A percentile compares a stretch with the other conserved stretches of the same genome.
These are phyloP conservation scores for Podarcis cretensis DNA, from an alignment of 2,113 vertebrate species.

Conservation along the genomic window DNA sequence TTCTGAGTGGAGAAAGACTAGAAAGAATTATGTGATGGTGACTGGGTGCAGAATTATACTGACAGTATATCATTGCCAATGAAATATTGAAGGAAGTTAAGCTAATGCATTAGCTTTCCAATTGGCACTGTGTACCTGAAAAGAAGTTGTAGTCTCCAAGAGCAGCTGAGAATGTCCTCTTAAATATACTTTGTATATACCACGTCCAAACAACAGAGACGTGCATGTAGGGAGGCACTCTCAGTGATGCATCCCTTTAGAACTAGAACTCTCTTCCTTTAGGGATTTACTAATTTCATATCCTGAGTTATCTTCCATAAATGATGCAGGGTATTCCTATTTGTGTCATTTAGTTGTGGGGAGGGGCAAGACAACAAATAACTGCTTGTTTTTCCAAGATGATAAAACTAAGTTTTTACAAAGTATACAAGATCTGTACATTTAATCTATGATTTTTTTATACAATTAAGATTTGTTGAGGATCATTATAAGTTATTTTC, in stretches of 20 bases:
- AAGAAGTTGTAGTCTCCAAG: background rate
- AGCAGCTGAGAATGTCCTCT: too few relatives aligned
- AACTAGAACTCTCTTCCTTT: background rate
- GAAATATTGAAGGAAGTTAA: background rate
- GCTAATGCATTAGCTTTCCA: background rate
- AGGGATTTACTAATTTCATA: background rate
- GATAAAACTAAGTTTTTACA: background rate
- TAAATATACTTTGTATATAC: background rate
- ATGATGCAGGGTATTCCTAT: background rate
- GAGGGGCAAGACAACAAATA: background rate
- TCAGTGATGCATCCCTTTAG: background rate
- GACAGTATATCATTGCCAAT: background rate
- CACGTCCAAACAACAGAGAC: background rate
- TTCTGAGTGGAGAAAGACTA: background rate
- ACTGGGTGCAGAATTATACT: background rate
- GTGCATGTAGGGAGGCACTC: background rate
- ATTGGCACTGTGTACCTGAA: background rate
- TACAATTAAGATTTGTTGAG: background rate
- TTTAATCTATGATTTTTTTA: background rate
- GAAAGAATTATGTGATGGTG: background rate
- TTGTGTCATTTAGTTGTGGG: background rate
- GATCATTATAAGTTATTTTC: background rate
- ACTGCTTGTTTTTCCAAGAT: background rate
- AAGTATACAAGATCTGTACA: background rate
- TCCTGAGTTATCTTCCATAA: background rate